These are phyloP conservation scores for Riparia riparia DNA, from an alignment of 2,113 vertebrate genomes.

Conservation along the genomic window DNA sequence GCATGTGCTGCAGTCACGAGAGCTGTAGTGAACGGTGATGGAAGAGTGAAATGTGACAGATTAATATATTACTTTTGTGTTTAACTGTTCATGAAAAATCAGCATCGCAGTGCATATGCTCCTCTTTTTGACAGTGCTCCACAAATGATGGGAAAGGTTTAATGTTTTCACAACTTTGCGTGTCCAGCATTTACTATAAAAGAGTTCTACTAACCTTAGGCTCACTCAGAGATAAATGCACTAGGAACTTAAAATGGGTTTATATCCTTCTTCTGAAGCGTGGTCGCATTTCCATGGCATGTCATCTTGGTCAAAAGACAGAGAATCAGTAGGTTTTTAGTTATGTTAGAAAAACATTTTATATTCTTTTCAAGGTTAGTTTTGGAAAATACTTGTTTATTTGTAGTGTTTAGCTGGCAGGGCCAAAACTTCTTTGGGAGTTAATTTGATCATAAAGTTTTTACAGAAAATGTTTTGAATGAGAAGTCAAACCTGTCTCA, in stretches of 20 bases:
- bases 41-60: conserved; percentile 13
- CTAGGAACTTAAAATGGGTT: not conserved
- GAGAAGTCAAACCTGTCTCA: not conserved
- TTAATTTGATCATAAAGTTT: not conserved
- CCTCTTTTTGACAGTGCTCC: not conserved
- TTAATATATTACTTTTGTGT: not conserved
- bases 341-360: not conserved
- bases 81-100: conserved; percentile 18
- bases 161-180: not conserved
- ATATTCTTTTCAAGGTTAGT: not conserved
- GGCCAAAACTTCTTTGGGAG: not conserved
- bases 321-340: not conserved
- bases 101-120: not conserved
- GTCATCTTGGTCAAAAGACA: not conserved
- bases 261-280: not conserved
- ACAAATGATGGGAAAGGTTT: not conserved
- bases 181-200: not conserved
- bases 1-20: not conserved
- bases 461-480: not conserved
- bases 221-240: not conserved
- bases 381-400: not conserved
- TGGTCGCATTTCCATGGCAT: not conserved
- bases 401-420: not conserved
- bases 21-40: not conserved
- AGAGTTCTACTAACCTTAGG: not conserved